These are phyloP conservation scores for Rhodinocichla rosea DNA, from an alignment of 2,113 vertebrate genomes.

Conservation along the genomic window DNA sequence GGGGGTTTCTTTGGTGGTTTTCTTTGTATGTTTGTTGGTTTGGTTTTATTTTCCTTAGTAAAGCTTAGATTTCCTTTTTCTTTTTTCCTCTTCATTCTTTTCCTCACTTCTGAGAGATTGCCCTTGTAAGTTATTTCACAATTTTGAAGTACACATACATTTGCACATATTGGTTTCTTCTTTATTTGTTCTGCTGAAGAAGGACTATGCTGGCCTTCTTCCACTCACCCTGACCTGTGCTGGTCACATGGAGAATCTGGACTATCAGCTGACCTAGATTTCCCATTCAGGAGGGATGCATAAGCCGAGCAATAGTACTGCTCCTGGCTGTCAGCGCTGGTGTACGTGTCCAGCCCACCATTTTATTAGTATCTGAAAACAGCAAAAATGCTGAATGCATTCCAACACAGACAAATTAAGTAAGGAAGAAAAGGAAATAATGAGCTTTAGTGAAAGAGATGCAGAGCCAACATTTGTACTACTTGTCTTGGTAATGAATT, in stretches of 20 bases:
- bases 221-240: neutral
- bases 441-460: neutral
- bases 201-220: neutral
- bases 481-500: neutral
- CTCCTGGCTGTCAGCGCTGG: neutral
- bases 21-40: neutral
- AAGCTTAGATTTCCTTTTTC: neutral
- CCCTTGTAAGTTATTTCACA: neutral
- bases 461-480: neutral
- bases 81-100: neutral
- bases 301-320: neutral
- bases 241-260: neutral
- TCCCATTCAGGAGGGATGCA: neutral
- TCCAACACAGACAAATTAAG: neutral
- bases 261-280: neutral
- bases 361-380: neutral
- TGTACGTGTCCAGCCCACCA: neutral
- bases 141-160: neutral
- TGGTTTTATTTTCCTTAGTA: neutral
- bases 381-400: neutral
- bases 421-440: neutral
- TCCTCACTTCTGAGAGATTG: neutral
- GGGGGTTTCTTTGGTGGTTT: rapidly evolving
- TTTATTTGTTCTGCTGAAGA: neutral
- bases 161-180: neutral